Conservation (phyloP, 2,888 invertebrate genomes). For the Lasius platythorax region DNA sequence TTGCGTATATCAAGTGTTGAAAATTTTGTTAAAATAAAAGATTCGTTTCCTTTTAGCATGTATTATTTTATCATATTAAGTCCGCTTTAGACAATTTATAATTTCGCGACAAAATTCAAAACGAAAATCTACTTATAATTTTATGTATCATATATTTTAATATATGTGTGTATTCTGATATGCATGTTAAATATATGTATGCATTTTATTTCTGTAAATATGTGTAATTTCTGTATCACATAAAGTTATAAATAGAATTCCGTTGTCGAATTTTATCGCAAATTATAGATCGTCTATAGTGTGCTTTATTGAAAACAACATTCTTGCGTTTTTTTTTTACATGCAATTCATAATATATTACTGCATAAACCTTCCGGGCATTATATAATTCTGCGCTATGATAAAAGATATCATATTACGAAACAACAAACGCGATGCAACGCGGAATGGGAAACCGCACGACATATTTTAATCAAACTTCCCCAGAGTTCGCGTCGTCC, state of each 20-base stretch:
- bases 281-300: background rate
- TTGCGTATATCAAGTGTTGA: background rate
- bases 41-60: no score
- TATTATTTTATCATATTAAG: background rate
- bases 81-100: background rate
- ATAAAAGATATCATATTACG: background rate
- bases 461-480: conserved; percentile 77
- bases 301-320: background rate
- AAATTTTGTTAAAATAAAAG: background rate
- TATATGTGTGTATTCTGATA: background rate
- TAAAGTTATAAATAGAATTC: background rate
- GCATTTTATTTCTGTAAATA: background rate
- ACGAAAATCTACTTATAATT: no score
- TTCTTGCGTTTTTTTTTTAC: background rate
- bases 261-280: background rate
- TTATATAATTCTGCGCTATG: background rate
- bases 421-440: conserved; percentile 13
- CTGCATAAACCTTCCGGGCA: background rate
- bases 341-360: background rate
- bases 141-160: background rate
- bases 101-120: background rate
- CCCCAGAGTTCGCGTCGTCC: conserved; percentile 41
- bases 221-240: background rate
- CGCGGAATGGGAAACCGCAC: conserved; percentile 62
- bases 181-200: background rate